Base-by-base conservation (phyloP, 1,140 invertebrate genomes). In the Phenacoccus solenopsis region DNA sequence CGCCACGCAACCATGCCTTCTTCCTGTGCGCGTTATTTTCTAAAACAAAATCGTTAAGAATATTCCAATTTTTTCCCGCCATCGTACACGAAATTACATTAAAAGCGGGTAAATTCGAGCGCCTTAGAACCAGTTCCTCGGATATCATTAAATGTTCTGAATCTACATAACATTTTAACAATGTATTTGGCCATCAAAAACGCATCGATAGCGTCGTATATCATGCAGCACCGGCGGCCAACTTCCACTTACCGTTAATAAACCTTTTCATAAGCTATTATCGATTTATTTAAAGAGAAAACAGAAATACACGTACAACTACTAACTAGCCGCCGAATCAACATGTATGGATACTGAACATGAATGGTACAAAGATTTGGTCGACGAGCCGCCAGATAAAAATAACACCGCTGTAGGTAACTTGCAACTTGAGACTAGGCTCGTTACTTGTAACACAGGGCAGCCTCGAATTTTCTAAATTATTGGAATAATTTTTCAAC, bases 91-190 rank as follows among this genome's bases (percentile, higher is more conserved):
- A n/a, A 49, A 49, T 49, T 49, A 49, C 16, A 49, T 49, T 49
- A 49, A 49, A 49, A 49, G 3, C 2, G 3, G 38, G 38, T 49
- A 49, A 49, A 49, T 49, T 49, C 38, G 5, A 49, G 20, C 13
- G 13, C 13, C 38, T 16, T n/a, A n/a, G 16, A 49, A 49, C 38
- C 38, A 49, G 38, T 49, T 49, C n/a, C 20, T 49, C 38, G 38
- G 20, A 49, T 49, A 49, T 49, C 38, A 49, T 49, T 49, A 49
- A 49, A 49, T 49, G 38, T 16, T 49, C 20, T n/a, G 20, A 49
- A 49, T 49, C 38, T 49, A 49, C 38, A 49, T 49, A 49, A 49
- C 38, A n/a, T 49, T 49, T 49, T 49, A 49, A 49, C 38, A 49
- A 49, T 49, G 38, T 49, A 49, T n/a, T 49, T 2, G 38, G 20